A percentile compares a stretch with the other conserved stretches of the same genome.
Conservation (phyloP, 2,113 vertebrate species). For the Propithecus coquereli region DNA sequence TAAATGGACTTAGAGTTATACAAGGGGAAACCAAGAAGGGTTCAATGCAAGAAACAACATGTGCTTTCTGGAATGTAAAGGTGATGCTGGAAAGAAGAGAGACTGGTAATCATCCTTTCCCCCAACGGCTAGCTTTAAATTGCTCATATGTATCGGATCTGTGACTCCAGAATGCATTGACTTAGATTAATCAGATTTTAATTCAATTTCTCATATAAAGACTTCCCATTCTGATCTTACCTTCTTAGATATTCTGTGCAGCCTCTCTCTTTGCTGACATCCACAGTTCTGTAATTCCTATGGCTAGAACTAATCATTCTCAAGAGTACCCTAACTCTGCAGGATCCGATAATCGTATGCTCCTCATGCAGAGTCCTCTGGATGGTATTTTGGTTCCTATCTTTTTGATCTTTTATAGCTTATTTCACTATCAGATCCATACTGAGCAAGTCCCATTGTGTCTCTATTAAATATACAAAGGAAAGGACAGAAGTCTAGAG, state of each 20-base stretch:
- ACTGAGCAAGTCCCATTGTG: not conserved
- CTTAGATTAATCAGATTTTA: slow-evolving; percentile 2
- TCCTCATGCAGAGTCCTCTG: not conserved
- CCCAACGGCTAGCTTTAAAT: not conserved
- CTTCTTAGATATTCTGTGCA: not conserved
- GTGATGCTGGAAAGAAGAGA: not conserved
- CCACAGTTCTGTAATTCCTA: not conserved
- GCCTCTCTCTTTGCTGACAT: not conserved
- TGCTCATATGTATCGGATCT: not conserved
- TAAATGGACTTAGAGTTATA: not conserved
- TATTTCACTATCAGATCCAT: not conserved
- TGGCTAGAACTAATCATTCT: not conserved
- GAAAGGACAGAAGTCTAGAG: not conserved
- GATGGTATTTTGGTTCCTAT: not conserved
- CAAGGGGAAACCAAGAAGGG: not conserved
- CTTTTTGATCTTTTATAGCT: not conserved
- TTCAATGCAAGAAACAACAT: not conserved
- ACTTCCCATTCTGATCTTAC: not conserved
- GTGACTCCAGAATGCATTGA: not conserved
- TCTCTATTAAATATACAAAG: not conserved
- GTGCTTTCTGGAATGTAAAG: not conserved
- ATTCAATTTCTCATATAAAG: not conserved
- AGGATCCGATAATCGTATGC: not conserved
- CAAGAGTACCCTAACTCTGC: not conserved
- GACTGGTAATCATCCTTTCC: not conserved